These are phyloP conservation scores for Leucoraja erinaceus DNA, from an alignment of 2,113 vertebrate genomes.

Conservation along the genomic window DNA sequence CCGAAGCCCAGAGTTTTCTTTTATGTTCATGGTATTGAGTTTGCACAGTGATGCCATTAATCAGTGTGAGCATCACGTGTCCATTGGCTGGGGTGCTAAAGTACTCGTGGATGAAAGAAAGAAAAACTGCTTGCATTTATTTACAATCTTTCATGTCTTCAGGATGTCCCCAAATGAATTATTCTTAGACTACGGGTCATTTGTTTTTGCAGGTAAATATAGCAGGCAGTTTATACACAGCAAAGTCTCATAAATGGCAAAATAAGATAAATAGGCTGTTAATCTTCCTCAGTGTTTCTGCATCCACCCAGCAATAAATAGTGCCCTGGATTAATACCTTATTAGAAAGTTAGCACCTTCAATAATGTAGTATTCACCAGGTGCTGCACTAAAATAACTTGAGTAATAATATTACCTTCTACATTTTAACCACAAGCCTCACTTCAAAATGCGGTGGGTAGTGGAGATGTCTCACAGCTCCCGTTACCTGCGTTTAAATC, in stretches of 20 bases:
- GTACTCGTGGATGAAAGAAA: background rate
- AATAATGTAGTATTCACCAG: background rate
- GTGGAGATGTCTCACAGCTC: too few relatives aligned
- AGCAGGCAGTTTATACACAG: background rate
- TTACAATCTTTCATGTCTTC: background rate
- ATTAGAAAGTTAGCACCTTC: background rate
- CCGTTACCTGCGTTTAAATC: too few relatives aligned
- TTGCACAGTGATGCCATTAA: background rate
- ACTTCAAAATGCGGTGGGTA: background rate
- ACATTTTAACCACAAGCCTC: background rate
- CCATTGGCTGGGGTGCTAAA: background rate
- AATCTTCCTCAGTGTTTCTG: background rate
- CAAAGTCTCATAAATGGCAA: background rate
- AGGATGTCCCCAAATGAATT: background rate
- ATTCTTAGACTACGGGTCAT: background rate
- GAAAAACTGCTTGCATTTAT: background rate
- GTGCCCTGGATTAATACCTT: background rate
- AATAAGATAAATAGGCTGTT: background rate
- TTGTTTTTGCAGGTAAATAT: background rate
- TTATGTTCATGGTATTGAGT: background rate
- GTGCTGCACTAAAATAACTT: background rate
- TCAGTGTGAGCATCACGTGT: background rate
- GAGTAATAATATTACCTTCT: background rate
- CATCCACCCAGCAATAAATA: background rate
- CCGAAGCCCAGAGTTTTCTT: background rate